Base-by-base conservation (phyloP, 2,113 vertebrate genomes). In the Corydoras sp. region DNA sequence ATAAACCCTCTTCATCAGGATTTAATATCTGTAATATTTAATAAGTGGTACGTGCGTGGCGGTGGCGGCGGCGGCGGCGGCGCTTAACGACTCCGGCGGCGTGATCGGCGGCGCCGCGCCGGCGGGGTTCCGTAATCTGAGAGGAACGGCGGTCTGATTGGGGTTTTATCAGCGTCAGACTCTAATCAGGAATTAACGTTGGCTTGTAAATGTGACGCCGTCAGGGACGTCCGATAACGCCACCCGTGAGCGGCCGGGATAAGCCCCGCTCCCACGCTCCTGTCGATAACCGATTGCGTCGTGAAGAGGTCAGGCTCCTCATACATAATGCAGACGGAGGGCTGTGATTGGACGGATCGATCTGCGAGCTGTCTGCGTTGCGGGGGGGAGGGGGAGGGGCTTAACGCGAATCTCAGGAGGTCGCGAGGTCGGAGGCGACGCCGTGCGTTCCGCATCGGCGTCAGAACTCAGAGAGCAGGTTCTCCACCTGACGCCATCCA, bases 321-420 rank as follows among this genome's bases (percentile, higher is more conserved):
- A 69, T 80, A 65, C 67, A 71, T 75, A 75, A 80, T 77, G 68
- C 54, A 79, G 43, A 43, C 65, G 24, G 51, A 62, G 63, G 3
- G 50, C 54, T 62, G 31, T 61, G 62, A 68, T 72, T 65, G 61
- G 60, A 50, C 31, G 15, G 15, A 62, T 31, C 65, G 30, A n/a
- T 53, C 65, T 62, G 58, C 9, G 9, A 14, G 49, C 65, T 62
- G 64, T 62, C 49, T 18, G 64, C 67, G 10, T 49, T 29, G 61
- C 31, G 29, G 59, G 14, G 62, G 72, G n/a, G 7, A 43, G 35
- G 4, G 35, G 35, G 35, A 43, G 4, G 35, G 35, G 35, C 4
- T 43, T 43, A 43, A 8, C 35, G 35, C 35, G 18, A 24, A 24
- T 24, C 18, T 24, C 18, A 24, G 18, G 35, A 43, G 35, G 35